Conservation (phyloP, 2,113 vertebrate genomes). For the Melozone crissalis region DNA sequence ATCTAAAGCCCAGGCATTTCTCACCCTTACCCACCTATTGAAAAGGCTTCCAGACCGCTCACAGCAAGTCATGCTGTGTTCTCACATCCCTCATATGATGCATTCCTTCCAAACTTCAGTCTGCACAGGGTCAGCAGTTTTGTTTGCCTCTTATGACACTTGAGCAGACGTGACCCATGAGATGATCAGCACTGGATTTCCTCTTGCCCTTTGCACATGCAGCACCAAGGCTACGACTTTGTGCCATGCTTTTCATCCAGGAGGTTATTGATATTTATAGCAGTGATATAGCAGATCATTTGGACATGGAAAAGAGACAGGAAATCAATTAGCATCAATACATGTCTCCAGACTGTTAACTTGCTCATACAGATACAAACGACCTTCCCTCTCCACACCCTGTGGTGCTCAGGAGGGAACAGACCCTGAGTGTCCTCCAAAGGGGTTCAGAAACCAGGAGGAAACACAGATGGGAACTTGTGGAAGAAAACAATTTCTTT, state of each 20-base stretch:
- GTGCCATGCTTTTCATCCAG: neutral
- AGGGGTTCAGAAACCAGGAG: neutral
- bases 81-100: neutral
- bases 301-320: conserved; percentile 33
- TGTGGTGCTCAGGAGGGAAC: neutral
- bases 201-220: neutral
- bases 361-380: neutral
- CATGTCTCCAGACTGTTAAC: neutral
- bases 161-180: accelerated
- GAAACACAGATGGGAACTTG: neutral
- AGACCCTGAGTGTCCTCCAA: neutral
- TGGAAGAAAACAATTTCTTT: neutral
- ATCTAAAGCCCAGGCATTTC: neutral
- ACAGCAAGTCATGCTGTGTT: neutral
- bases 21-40: neutral
- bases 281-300: conserved; percentile 37
- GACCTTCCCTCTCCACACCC: neutral
- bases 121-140: neutral
- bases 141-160: neutral
- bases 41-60: neutral
- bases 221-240: neutral
- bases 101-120: neutral
- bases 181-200: neutral
- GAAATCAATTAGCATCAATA: conserved; percentile 12
- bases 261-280: conserved; percentile 39